Base-by-base conservation (phyloP, 2,888 invertebrate species). In the Cinara cedri region DNA sequence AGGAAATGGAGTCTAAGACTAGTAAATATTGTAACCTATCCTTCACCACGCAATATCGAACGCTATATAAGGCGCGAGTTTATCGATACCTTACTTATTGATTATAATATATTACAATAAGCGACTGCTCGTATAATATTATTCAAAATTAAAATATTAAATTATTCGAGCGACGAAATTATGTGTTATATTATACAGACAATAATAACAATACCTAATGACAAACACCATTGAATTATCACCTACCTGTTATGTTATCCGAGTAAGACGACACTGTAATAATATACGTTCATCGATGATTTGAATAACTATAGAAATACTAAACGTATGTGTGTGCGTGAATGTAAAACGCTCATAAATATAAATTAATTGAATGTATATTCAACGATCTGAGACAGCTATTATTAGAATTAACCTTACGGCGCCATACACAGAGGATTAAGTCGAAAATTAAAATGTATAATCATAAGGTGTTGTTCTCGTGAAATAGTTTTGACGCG, bases 341-440 rank as follows among this genome's bases (percentile, higher is more conserved):
- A 34, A 4, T 44, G 4, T 44, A 4, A 63, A 63, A 63, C 11
- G 6, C 34, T 16, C n/a, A 62, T 26, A 21, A 51, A 55, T 19
- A 55, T 34, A 34, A 34, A 34, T 34, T 34, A 34, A 34, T 34
- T 34, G 34, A 34, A 34, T 34, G 6, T 49, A 8, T 49, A 2
- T 16, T 4, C 4, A 16, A 51, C 16, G 16, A 16, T 51, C 16
- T 51, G 16, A 16, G 51, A 16, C 14, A 19, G 14, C 13, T 1
- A 34, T 34, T 68, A 49, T 66, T 24, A 68, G n/a, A 8, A n/a
- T 26, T 34, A 68, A 68, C 68, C 26, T 51, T 34, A 68, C 68
- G 26, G 9, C n/a, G n/a, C n/a, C 51, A 42, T 34, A 9, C 8
- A 68, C 16, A 66, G 13, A 68, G 26, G 26, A 34, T 68, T 51